These are phyloP conservation scores for Sylvietta virens DNA, from an alignment of 2,113 vertebrate species.

Conservation along the genomic window DNA sequence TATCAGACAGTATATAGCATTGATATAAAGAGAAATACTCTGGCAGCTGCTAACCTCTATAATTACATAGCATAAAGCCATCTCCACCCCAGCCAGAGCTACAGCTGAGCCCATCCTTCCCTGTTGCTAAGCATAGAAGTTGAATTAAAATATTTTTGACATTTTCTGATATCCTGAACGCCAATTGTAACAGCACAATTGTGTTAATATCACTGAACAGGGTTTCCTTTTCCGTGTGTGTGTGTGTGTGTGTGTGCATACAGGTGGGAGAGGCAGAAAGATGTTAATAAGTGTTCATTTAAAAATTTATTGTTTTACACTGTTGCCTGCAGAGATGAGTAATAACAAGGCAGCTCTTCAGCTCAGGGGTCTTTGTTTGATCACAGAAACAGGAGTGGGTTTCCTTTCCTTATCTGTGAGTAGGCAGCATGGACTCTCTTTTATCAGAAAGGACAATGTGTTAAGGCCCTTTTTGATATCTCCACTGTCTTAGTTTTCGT, in stretches of 20 bases:
- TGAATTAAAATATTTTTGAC: not conserved
- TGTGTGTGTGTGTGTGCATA: not conserved
- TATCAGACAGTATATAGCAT: not conserved
- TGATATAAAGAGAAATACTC: not conserved
- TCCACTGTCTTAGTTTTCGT: not conserved
- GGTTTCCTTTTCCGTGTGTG: not conserved
- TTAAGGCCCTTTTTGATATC: not conserved
- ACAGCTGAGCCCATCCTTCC: not conserved
- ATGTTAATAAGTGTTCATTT: slow-evolving; percentile 53
- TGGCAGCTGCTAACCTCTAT: not conserved
- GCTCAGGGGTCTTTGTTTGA: slow-evolving; percentile 66
- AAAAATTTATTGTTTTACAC: slow-evolving; percentile 33
- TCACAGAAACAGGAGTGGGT: slow-evolving; percentile 66
- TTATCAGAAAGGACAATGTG: not conserved
- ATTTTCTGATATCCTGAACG: not conserved
- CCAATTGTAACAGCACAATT: not conserved
- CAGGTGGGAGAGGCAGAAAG: not conserved
- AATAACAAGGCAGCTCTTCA: slow-evolving; percentile 61
- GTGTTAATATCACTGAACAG: not conserved
- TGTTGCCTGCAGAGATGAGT: slow-evolving; percentile 61
- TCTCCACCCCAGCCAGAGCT: not conserved
- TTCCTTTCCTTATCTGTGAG: slow-evolving; percentile 60
- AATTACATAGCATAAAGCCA: not conserved
- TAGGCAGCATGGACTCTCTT: slow-evolving; percentile 2
- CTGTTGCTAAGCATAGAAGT: not conserved